Conservation (phyloP, 1,140 invertebrate species). For the Gonatopus flavifemur region DNA sequence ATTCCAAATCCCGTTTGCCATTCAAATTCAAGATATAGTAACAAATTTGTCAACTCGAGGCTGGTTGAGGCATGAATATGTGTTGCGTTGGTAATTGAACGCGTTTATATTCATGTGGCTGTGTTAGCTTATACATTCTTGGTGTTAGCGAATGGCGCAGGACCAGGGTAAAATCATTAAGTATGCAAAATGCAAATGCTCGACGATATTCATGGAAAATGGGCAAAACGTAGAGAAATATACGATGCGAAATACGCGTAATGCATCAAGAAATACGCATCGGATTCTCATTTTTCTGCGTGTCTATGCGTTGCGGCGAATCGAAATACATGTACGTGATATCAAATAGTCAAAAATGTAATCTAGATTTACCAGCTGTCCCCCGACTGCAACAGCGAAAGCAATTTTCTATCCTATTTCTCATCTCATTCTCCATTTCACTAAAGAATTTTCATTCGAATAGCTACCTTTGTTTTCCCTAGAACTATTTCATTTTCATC, state of each 20-base stretch:
- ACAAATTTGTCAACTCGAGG: too few relatives aligned
- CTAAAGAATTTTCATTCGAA: too few relatives aligned
- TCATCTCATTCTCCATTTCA: too few relatives aligned
- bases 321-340: constrained; percentile 4
- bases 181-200: constrained; percentile 47
- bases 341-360: constrained; percentile 21
- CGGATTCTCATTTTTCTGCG: not conserved
- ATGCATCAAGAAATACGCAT: constrained; percentile 16
- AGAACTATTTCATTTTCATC: too few relatives aligned
- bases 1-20: too few relatives aligned
- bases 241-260: constrained; percentile 29
- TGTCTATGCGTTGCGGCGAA: not conserved
- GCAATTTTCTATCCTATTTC: too few relatives aligned
- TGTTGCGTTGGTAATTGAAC: too few relatives aligned
- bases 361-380: constrained; percentile 35
- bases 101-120: too few relatives aligned
- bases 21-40: too few relatives aligned
- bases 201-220: constrained; percentile 37
- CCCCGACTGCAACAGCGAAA: too few relatives aligned
- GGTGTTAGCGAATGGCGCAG: constrained; percentile 11
- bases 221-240: constrained; percentile 29
- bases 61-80: too few relatives aligned
- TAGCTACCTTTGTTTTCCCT: too few relatives aligned
- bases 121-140: not conserved
- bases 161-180: constrained; percentile 41